A percentile compares a stretch with the other conserved stretches of the same genome.
These are phyloP conservation scores for Heterotilapia buettikoferi DNA, from an alignment of 2,113 vertebrate species.

Conservation along the genomic window DNA sequence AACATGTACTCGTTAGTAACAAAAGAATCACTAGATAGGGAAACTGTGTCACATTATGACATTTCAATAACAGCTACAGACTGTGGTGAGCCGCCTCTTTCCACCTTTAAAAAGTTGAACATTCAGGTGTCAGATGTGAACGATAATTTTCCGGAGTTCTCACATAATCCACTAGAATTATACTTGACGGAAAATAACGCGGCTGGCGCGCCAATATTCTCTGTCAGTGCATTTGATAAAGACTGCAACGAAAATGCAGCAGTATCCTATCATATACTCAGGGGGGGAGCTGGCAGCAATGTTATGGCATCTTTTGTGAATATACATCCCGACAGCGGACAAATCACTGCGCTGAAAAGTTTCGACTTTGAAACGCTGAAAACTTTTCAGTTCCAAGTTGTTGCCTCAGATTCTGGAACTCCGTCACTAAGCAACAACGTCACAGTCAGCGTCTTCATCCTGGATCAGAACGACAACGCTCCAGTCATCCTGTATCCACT, in stretches of 20 bases:
- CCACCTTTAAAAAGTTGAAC: constrained; percentile 34
- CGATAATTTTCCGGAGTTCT: constrained; percentile 54
- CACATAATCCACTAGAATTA: constrained; percentile 16
- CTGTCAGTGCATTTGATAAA: constrained; percentile 46
- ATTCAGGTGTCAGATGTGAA: constrained; percentile 63
- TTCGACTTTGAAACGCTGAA: constrained; percentile 62
- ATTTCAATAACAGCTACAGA: constrained; percentile 60
- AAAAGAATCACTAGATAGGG: constrained; percentile 49
- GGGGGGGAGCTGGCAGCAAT: background rate
- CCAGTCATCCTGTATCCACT: background rate
- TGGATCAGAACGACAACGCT: background rate
- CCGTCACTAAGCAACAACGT: background rate
- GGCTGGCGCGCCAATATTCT: constrained; percentile 33
- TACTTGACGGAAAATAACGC: constrained; percentile 59
- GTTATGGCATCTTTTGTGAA: constrained; percentile 45
- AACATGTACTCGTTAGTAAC: constrained; percentile 66
- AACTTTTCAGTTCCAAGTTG: constrained; percentile 24
- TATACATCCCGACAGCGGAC: constrained; percentile 46
- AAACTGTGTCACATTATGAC: constrained; percentile 67
- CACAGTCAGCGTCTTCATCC: background rate
- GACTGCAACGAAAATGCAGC: constrained; percentile 52
- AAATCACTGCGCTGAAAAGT: constrained; percentile 31
- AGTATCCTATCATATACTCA: constrained; percentile 25
- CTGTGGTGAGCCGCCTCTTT: constrained; percentile 43
- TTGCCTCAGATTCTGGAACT: background rate